Conservation (phyloP, 2,888 invertebrate species). For the Unio pictorum region DNA sequence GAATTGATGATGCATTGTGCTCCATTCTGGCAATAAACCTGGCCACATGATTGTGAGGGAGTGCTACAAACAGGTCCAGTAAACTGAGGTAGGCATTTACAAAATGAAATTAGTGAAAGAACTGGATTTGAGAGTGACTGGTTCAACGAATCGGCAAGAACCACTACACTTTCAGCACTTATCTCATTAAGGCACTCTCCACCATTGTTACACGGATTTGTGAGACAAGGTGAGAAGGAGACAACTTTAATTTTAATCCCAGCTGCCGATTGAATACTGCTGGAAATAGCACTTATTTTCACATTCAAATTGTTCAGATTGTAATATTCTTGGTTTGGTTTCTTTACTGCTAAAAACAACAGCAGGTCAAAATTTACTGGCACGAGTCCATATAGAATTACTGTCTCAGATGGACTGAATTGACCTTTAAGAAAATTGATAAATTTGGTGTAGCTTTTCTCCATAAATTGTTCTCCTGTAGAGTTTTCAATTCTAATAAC, state of each 20-base stretch:
- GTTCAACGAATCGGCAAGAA: constrained; percentile 82
- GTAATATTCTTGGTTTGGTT: constrained; percentile 76
- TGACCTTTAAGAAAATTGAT: constrained; percentile 81
- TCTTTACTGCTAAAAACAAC: constrained; percentile 68
- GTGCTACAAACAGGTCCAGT: constrained; percentile 76
- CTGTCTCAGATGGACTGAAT: constrained; percentile 71
- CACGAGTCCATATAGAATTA: constrained; percentile 23
- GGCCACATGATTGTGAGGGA: constrained; percentile 77
- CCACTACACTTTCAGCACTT: constrained; percentile 52
- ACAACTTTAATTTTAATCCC: constrained; percentile 39
- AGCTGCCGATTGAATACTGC: constrained; percentile 36
- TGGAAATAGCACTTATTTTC: constrained; percentile 29
- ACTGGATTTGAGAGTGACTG: constrained; percentile 88
- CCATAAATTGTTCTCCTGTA: constrained; percentile 83
- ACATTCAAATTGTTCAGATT: constrained; percentile 64
- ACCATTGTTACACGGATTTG: constrained; percentile 77
- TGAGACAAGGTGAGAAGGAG: constrained; percentile 70
- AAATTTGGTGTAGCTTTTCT: constrained; percentile 82
- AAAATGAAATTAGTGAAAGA: constrained; percentile 84
- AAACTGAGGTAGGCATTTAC: constrained; percentile 91
- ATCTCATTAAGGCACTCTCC: constrained; percentile 68
- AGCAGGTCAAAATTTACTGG: constrained; percentile 29
- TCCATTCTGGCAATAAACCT: constrained; percentile 89
- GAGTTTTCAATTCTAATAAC: constrained; percentile 83
- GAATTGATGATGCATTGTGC: constrained; percentile 79